Conservation (phyloP, 2,797 vertebrate genomes). For the Propithecus deckenii region DNA sequence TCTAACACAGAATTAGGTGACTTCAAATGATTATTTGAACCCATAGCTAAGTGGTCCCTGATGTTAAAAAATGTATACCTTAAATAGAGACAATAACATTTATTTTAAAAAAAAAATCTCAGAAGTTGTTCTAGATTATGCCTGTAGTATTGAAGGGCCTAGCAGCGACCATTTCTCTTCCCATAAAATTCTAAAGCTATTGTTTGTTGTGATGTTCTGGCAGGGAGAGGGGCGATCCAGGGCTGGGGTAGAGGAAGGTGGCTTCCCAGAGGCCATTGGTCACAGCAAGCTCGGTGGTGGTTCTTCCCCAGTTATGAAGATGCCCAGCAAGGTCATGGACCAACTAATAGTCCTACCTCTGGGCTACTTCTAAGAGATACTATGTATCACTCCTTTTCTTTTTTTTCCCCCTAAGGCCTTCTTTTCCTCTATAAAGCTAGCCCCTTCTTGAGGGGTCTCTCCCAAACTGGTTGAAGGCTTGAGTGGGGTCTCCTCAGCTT, state of each 20-base stretch:
- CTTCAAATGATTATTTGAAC: slow-evolving; percentile 52
- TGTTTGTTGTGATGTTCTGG: not conserved
- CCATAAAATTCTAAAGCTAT: slow-evolving; percentile 6
- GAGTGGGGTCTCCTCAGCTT: not conserved
- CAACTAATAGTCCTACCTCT: not conserved
- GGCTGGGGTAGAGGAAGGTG: not conserved
- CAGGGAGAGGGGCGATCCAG: not conserved
- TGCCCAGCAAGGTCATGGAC: not conserved
- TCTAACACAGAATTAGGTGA: slow-evolving; percentile 26
- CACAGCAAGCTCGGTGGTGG: not conserved
- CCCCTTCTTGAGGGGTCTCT: not conserved
- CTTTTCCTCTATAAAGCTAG: not conserved
- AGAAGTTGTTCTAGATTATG: slow-evolving; percentile 45
- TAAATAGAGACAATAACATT: not conserved
- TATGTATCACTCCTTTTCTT: not conserved
- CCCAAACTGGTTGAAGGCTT: not conserved
- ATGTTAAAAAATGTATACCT: not conserved
- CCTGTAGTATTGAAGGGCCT: not conserved
- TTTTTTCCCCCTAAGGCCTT: not conserved
- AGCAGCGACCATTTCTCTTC: slow-evolving; percentile 2
- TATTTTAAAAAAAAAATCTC: not conserved
- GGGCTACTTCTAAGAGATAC: not conserved
- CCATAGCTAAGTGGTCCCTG: not conserved
- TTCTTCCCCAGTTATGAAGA: not conserved
- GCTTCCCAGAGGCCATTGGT: not conserved